Percentiles rank a stretch among this genome's conserved stretches.
phyloP scores from a whole-genome alignment of 1,140 invertebrate species.

The Macrocentrus cingulum region DNA sequence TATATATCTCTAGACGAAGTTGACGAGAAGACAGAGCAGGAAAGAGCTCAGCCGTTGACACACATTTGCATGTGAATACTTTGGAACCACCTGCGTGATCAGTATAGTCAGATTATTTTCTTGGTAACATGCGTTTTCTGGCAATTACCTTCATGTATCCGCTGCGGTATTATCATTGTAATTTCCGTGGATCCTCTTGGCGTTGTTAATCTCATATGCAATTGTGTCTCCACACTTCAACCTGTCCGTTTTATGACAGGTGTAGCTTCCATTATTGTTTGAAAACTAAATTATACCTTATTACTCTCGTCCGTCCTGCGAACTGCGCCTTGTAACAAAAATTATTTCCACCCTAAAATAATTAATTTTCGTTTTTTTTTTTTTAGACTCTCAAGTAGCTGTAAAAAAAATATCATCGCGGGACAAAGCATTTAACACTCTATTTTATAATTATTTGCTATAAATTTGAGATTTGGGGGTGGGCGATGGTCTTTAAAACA shows the following conservation, averaged over 20 bases:
- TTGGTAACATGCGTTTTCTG: slow-evolving; percentile 16
- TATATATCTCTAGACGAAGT: no score
- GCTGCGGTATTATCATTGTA: slow-evolving; percentile 21
- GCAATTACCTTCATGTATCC: slow-evolving; percentile 14
- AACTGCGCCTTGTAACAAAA: no score
- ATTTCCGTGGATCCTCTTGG: slow-evolving; percentile 5
- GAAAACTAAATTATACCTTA: no score
- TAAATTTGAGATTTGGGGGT: no score
- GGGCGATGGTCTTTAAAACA: no score
- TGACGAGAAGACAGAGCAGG: slow-evolving; percentile 6
- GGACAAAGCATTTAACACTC: no score
- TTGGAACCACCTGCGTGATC: slow-evolving; percentile 22
- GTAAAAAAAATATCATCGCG: no score
- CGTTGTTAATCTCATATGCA: slow-evolving; percentile 5
- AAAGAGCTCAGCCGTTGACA: slow-evolving; percentile 18
- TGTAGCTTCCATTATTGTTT: slow-evolving; percentile 9
- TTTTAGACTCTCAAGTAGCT: no score
- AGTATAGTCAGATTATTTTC: slow-evolving; percentile 20
- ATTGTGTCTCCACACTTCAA: neutral
- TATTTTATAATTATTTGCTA: no score
- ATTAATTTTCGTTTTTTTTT: no score
- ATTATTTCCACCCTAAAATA: no score
- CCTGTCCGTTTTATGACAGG: slow-evolving; percentile 13
- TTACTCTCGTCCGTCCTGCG: no score
- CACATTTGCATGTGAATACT: slow-evolving; percentile 25